Evolutionary conservation across 2,888 invertebrate species (phyloP), one percentile per base, ranked within the genome.

Genomic region (Coenonympha glycerion): DNA sequence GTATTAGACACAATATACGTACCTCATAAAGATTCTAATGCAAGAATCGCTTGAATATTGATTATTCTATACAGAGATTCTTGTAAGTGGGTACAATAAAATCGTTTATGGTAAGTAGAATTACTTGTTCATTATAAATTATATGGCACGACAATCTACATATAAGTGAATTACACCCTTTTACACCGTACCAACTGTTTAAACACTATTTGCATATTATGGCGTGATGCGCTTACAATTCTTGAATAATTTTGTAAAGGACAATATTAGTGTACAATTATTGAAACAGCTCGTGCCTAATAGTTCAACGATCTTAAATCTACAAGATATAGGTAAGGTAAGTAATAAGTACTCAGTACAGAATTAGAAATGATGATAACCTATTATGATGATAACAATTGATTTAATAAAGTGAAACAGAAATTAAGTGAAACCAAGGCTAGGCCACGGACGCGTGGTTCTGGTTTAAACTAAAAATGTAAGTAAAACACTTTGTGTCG

Each of bases 181-280:
- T 4, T 22, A n/a, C 22, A 40, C 24, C 15, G 15, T 40, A 6
- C 30, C 49, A 49, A 18, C 49, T 49, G 49, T 53, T 22, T 22
- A 45, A 46, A 53, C 16, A 53, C 8, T 13, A 41, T 42, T 24
- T 15, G 24, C 39, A 9, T 26, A 13, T 19, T 21, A 9, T 37
- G 2, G 11, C 19, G 8, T 6, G 6, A 36, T 36, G 36, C 26
- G 16, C 39, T 40, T 16, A 40, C 13, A 16, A 15, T 40, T 24
- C 24, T 24, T 9, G 15, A 21, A 36, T 19, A 11, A 36, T 36
- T n/a, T n/a, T 19, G 36, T 19, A 36, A 36, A 36, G 11, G 2
- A 5, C 24, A 24, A n/a, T 31, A 31, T 31, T 8, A 15, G 13
- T 30, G 5, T 30, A 31, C 13, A 15, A 16, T 31, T 15, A 31